phyloP scores from a whole-genome alignment of 2,888 invertebrate genomes.

The Drosophila helvetica region DNA sequence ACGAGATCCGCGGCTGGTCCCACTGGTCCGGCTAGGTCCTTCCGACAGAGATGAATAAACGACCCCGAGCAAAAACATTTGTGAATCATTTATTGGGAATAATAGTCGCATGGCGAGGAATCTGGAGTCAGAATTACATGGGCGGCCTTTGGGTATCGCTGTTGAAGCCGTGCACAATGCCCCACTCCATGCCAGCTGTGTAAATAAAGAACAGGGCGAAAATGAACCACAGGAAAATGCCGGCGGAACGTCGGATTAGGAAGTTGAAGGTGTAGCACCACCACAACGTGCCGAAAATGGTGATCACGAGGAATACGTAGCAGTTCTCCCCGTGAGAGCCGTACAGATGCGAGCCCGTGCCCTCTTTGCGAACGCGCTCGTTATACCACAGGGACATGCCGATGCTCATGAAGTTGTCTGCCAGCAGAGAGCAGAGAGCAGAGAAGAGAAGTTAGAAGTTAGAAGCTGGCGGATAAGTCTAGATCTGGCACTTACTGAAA shows the following conservation, averaged over 20 bases:
- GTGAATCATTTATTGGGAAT: conserved; percentile 4
- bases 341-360: conserved; percentile 10
- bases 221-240: conserved; percentile 40
- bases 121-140: background rate
- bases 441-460: too few species aligned
- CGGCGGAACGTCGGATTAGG: conserved; percentile 50
- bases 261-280: conserved; percentile 54
- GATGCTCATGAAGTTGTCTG: conserved; percentile 47
- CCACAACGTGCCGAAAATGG: conserved; percentile 27
- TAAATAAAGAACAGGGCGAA: conserved; percentile 48
- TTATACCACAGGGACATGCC: conserved; percentile 23
- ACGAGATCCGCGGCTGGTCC: conserved; percentile 77
- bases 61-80: background rate
- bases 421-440: background rate
- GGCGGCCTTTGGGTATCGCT: background rate
- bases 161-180: conserved; percentile 36
- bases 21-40: conserved; percentile 59
- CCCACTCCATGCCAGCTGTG: conserved; percentile 23
- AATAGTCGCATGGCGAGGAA: background rate
- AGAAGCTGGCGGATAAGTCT: too few species aligned
- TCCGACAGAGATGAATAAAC: conserved; percentile 17
- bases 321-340: conserved; percentile 50
- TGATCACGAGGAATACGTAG: conserved; percentile 48
- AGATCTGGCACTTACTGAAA: conserved; percentile 43
- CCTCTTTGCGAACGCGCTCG: background rate